phyloP scores from a whole-genome alignment of 2,888 invertebrate species.

The Trachelus stipa region DNA sequence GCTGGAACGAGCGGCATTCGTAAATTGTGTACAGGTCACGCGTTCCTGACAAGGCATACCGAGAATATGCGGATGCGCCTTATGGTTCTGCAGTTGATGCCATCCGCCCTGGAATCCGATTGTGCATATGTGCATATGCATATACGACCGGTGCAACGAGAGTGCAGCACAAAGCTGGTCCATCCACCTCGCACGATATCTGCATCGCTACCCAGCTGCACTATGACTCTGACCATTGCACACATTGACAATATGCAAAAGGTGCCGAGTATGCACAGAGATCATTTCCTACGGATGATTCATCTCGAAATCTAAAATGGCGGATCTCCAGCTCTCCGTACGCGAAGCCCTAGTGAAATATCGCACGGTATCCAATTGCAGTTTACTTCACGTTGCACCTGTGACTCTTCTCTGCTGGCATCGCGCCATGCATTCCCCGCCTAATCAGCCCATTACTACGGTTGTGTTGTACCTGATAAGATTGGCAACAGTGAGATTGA shows the following conservation, averaged over 20 bases:
- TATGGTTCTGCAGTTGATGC: slow-evolving; percentile 20
- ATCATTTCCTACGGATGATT: slow-evolving; percentile 44
- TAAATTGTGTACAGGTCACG: slow-evolving; percentile 35
- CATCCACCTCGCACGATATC: not conserved
- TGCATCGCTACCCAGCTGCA: not conserved
- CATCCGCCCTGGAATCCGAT: slow-evolving; percentile 30
- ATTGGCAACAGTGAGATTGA: slow-evolving; percentile 5
- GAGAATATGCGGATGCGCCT: slow-evolving; percentile 26
- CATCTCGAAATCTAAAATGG: slow-evolving; percentile 30
- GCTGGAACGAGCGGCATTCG: slow-evolving; percentile 24
- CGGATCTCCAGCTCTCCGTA: slow-evolving; percentile 17
- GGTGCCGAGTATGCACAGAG: slow-evolving; percentile 7
- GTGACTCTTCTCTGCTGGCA: slow-evolving; percentile 36
- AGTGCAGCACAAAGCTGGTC: not conserved
- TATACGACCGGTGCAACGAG: not conserved
- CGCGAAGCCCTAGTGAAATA: slow-evolving; percentile 31
- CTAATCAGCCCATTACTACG: slow-evolving; percentile 27
- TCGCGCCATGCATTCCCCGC: slow-evolving; percentile 39
- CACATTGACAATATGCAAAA: slow-evolving; percentile 25
- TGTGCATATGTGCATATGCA: slow-evolving; percentile 12
- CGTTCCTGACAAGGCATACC: slow-evolving; percentile 43
- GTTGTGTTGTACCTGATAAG: slow-evolving; percentile 2
- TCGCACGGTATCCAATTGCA: slow-evolving; percentile 52
- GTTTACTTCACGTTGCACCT: slow-evolving; percentile 35
- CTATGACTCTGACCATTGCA: not conserved